Conservation (phyloP, 2,797 vertebrate genomes). For the Staurois parvus region DNA sequence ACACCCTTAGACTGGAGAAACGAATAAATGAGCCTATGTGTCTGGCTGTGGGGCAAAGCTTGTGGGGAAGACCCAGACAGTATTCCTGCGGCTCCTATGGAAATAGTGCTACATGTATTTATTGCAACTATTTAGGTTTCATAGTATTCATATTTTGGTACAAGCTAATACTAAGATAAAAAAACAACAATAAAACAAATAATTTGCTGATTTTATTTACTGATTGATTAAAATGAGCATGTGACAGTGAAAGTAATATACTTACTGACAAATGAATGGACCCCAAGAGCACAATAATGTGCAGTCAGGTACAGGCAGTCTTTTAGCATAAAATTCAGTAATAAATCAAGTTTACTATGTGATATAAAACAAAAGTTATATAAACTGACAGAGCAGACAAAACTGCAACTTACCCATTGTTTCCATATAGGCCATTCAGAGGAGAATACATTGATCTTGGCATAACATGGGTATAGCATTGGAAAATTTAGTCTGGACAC, state of each 20-base stretch:
- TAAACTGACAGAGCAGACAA: slow-evolving; percentile 3
- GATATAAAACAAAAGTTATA: neutral
- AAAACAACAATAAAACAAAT: no score
- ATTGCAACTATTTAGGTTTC: no score
- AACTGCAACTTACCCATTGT: neutral
- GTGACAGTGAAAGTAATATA: neutral
- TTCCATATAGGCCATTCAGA: neutral
- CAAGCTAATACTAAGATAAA: no score
- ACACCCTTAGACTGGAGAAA: no score
- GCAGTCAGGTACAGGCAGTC: neutral
- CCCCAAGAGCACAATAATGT: slow-evolving; percentile 3
- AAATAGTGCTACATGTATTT: no score
- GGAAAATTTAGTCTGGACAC: neutral
- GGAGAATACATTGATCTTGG: neutral
- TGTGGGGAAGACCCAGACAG: no score
- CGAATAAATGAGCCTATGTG: no score
- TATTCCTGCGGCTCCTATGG: no score
- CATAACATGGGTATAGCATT: neutral
- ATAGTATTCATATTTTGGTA: no score
- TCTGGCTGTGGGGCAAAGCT: no score
- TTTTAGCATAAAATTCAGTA: neutral
- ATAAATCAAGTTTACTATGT: slow-evolving; percentile 1
- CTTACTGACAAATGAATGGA: neutral
- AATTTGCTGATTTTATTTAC: neutral
- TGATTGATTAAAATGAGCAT: neutral